These are phyloP conservation scores for Leptodirus hochenwartii DNA, from an alignment of 2,888 invertebrate species.

Conservation along the genomic window DNA sequence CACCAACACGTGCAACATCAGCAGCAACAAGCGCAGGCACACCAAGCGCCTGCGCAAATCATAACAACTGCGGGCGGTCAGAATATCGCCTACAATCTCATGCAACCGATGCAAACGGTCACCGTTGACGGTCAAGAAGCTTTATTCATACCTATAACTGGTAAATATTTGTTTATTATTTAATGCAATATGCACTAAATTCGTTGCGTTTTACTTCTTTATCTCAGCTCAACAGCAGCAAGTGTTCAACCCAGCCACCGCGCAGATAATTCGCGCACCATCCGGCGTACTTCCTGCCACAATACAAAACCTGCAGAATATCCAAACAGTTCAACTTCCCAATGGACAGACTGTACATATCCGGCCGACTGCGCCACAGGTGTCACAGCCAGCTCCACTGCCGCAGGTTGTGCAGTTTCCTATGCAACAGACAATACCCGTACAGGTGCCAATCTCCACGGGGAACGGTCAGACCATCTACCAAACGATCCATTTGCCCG, in stretches of 20 bases:
- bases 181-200: background rate
- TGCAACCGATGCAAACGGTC: conserved; percentile 76
- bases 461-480: conserved; percentile 82
- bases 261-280: conserved; percentile 62
- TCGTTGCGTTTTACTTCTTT: background rate
- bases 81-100: conserved; percentile 35
- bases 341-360: conserved; percentile 54
- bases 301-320: conserved; percentile 53
- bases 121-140: conserved; percentile 88
- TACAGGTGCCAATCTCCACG: conserved; percentile 77
- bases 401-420: conserved; percentile 42
- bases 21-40: conserved; percentile 29
- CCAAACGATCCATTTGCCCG: conserved; percentile 87
- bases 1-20: conserved; percentile 39
- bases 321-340: conserved; percentile 49
- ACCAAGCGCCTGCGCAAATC: conserved; percentile 26
- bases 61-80: conserved; percentile 30
- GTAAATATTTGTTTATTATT: conserved; percentile 5
- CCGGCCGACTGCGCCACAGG: conserved; percentile 34
- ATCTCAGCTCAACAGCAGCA: conserved; percentile 27
- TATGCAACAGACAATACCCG: conserved; percentile 64
- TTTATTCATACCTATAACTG: conserved; percentile 54
- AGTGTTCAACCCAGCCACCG: conserved; percentile 36
- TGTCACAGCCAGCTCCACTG: conserved; percentile 17
- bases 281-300: conserved; percentile 48